Conservation (phyloP, 1,140 invertebrate species). For the Penaeus indicus region DNA sequence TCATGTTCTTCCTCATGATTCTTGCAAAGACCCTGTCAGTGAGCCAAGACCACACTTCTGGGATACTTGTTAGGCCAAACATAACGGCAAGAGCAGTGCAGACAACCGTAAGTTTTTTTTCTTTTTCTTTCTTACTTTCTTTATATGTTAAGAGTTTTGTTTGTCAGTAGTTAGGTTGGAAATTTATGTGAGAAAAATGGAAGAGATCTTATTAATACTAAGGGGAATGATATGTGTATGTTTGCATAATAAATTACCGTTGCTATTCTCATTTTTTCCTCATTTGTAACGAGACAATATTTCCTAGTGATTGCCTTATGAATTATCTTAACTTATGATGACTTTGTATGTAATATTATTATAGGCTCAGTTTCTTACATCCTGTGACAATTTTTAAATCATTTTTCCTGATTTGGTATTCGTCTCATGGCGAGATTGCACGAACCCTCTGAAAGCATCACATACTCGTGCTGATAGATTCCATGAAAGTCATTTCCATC, state of each 20-base stretch:
- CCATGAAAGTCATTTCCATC: constrained; percentile 83
- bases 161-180: too few species aligned
- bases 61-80: constrained; percentile 78
- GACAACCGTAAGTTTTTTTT: constrained; percentile 40
- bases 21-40: constrained; percentile 78
- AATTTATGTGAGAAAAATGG: too few species aligned
- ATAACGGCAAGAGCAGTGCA: constrained; percentile 67
- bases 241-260: too few species aligned
- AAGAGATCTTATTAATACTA: too few species aligned
- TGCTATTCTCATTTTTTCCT: too few species aligned
- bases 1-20: constrained; percentile 75
- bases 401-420: constrained; percentile 72
- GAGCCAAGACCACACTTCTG: constrained; percentile 82
- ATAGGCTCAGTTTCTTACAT: background rate
- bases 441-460: constrained; percentile 73
- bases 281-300: background rate
- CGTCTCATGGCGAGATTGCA: constrained; percentile 77
- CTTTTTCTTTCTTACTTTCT: too few species aligned
- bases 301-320: background rate
- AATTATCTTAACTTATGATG: background rate
- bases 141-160: too few species aligned
- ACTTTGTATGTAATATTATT: background rate
- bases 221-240: too few species aligned
- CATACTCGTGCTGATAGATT: constrained; percentile 76
- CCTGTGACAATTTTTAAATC: background rate